Evolutionary conservation across 1,140 invertebrate species (phyloP).

Genomic region (Dinoponera quadriceps): DNA sequence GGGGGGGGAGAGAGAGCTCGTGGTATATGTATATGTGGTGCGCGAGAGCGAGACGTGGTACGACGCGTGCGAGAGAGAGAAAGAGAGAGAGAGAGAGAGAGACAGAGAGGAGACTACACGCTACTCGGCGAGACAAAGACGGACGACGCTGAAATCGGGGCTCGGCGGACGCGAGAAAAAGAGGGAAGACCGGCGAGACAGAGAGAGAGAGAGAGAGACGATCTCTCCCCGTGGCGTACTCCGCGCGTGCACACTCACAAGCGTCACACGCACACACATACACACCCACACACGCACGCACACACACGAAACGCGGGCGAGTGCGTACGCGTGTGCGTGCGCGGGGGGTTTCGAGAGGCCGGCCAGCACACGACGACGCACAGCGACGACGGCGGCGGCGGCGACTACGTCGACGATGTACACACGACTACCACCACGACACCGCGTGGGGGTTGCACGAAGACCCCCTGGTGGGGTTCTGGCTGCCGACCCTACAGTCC

Average conservation of each 20-base stretch:
- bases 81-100: conserved; percentile 36
- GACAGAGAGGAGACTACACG: conserved; percentile 1
- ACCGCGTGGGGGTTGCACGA: conserved; percentile 75
- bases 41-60: background rate
- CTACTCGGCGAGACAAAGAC: background rate
- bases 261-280: conserved; percentile 48
- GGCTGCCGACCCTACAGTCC: conserved; percentile 79
- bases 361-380: conserved; percentile 50
- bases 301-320: background rate
- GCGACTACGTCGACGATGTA: conserved; percentile 25
- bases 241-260: conserved; percentile 46
- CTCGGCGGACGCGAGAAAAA: conserved; percentile 14
- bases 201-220: conserved; percentile 20
- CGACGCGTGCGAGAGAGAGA: no score
- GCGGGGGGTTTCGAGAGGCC: conserved; percentile 72
- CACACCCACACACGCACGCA: conserved; percentile 53
- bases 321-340: conserved; percentile 42
- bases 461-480: conserved; percentile 78
- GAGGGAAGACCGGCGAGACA: conserved; percentile 22
- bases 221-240: conserved; percentile 58
- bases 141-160: conserved; percentile 45
- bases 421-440: conserved; percentile 64
- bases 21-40: no score
- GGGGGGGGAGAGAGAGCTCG: no score
- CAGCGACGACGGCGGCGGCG: conserved; percentile 44